These are phyloP conservation scores for Coelopa pilipes DNA, from an alignment of 2,888 invertebrate genomes.

Conservation along the genomic window DNA sequence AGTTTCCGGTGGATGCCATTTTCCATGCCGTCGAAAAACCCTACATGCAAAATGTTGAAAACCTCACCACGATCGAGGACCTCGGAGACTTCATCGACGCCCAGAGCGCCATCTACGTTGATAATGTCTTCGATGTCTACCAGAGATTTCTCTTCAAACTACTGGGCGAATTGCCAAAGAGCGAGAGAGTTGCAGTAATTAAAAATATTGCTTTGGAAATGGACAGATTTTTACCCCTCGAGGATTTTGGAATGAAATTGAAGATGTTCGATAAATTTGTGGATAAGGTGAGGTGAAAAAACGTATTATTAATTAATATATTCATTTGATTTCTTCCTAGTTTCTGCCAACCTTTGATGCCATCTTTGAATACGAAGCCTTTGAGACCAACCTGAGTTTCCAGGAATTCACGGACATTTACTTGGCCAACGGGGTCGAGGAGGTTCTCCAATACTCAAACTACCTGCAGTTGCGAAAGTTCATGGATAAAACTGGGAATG, in stretches of 20 bases:
- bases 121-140: constrained; percentile 31
- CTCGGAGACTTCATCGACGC: constrained; percentile 24
- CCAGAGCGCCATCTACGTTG: constrained; percentile 30
- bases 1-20: background rate
- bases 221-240: background rate
- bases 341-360: background rate
- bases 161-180: constrained; percentile 23
- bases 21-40: constrained; percentile 10
- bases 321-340: background rate
- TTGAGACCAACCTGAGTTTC: constrained; percentile 3
- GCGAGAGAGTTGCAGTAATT: background rate
- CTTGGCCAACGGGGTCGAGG: constrained; percentile 19
- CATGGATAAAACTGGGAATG: constrained; percentile 25
- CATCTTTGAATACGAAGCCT: constrained; percentile 32
- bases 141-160: constrained; percentile 32
- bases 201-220: too few relatives aligned
- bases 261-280: constrained; percentile 14
- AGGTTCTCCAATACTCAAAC: constrained; percentile 21
- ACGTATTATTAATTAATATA: background rate
- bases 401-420: constrained; percentile 29
- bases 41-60: constrained; percentile 24
- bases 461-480: constrained; percentile 2
- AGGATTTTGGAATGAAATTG: constrained; percentile 16
- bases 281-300: background rate
- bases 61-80: constrained; percentile 22